Base-by-base conservation (phyloP, 1,140 invertebrate genomes). In the Philopotamus ludificatus region DNA sequence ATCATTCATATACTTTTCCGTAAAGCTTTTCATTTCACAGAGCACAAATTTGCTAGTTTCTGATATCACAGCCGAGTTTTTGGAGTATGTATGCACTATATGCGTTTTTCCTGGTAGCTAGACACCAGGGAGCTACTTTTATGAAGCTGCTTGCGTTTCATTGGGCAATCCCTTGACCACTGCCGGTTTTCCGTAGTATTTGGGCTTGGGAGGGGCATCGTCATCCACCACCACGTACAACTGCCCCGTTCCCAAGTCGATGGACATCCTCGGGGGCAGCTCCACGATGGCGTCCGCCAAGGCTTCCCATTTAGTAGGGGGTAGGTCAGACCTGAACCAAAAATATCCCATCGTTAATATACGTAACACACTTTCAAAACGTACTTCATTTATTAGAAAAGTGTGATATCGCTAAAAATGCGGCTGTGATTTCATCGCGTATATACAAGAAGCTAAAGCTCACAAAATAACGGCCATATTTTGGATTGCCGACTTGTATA, bases 231-330 rank as follows among this genome's bases (percentile, higher is more conserved):
- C 72, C 42, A 77, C 72, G 68, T 79, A 81, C 60, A 81, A 79
- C 71, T 81, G 78, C 50, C 80, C 79, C 10, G 80, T 80, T 8
- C 79, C 68, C 28, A 77, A 76, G 67, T 81, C 78, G 23, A 81
- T 76, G 54, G 78, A 74, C 21, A 80, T 75, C 16, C 75, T 76
- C 1, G 79, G 74, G 8, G 79, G 78, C 51, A 81, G 67, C 68
- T 81, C 80, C 2, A 79, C 78, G 23, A 79, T 79, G 39, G 78
- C 78, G 70, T 82, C 80, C 0, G 80, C 80, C 3, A 81, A 74
- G 15, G 77, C 79, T 63, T 82, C 80, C 80, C 80, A 82, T 2
- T 78, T 73, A 0, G 80, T 82, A 7, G 78, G 76, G 7, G 75
- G 74, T 63, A 77, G 76, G 57, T 76, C 75, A 50, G 20, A 64